Percentiles rank a stretch among this genome's conserved stretches.
Conservation (phyloP, 2,797 vertebrate genomes). For the Dendrocincla fuliginosa region DNA sequence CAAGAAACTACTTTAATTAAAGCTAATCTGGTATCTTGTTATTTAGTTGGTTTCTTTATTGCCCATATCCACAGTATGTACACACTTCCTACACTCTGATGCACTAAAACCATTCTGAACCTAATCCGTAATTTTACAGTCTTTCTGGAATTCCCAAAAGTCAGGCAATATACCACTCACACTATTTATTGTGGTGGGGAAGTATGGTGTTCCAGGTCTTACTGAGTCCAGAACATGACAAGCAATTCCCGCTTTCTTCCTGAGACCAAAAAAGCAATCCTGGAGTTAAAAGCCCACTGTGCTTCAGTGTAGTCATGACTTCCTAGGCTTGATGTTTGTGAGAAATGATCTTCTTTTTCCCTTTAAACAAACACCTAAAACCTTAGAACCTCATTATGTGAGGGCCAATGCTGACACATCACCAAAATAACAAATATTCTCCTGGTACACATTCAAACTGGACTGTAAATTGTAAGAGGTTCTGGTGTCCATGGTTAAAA, state of each 20-base stretch:
- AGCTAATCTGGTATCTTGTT: neutral
- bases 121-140: rapidly evolving
- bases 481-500: neutral
- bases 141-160: neutral
- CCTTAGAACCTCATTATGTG: neutral
- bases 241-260: neutral
- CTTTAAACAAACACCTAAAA: neutral
- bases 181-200: rapidly evolving
- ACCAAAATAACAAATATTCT: neutral
- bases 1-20: neutral
- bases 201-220: neutral
- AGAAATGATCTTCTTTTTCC: neutral
- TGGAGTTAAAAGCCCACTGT: neutral
- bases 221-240: neutral
- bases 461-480: neutral
- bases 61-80: rapidly evolving
- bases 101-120: neutral
- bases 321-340: neutral
- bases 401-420: rapidly evolving
- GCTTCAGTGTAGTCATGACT: neutral
- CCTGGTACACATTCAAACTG: neutral
- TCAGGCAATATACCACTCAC: rapidly evolving
- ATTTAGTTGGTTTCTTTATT: neutral
- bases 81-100: neutral
- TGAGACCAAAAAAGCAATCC: neutral